A percentile compares a stretch with the other conserved stretches of the same genome.
Evolutionary conservation across 2,888 invertebrate genomes (phyloP).

Genomic region (Athalia cordata): DNA sequence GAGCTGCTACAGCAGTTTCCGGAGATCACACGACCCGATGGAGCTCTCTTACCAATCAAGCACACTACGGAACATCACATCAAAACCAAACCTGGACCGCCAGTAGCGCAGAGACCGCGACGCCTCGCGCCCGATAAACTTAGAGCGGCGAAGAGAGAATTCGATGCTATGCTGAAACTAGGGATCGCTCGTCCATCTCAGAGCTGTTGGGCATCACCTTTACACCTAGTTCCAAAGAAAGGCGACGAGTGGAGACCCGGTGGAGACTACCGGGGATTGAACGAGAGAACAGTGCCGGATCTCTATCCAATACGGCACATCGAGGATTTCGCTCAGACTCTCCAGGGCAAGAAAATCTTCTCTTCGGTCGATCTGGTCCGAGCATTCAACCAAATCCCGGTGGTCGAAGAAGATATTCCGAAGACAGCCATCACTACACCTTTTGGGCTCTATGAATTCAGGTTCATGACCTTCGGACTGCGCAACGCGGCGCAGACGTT

Average conservation of each 20-base stretch:
- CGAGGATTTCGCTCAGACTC: constrained; percentile 55
- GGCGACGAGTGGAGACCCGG: constrained; percentile 48
- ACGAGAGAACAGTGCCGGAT: constrained; percentile 55
- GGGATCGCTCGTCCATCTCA: constrained; percentile 39
- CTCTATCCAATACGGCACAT: constrained; percentile 61
- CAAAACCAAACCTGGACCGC: constrained; percentile 56
- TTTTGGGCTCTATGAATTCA: constrained; percentile 61
- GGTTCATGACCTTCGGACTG: constrained; percentile 59
- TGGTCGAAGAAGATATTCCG: constrained; percentile 57
- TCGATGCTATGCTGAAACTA: constrained; percentile 28
- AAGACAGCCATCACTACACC: constrained; percentile 64
- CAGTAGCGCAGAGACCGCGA: constrained; percentile 57
- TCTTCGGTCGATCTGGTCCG: constrained; percentile 55
- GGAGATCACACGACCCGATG: constrained; percentile 47
- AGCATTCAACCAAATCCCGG: constrained; percentile 63
- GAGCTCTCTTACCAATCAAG: constrained; percentile 9
- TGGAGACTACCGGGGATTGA: constrained; percentile 52
- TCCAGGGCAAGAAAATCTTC: constrained; percentile 55
- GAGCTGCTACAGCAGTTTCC: constrained; percentile 43
- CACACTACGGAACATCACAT: constrained; percentile 57
- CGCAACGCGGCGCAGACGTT: constrained; percentile 60
- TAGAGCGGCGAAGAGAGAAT: constrained; percentile 29
- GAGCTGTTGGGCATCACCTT: constrained; percentile 42
- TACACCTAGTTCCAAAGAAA: constrained; percentile 43
- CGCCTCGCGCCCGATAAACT: constrained; percentile 56